Evolutionary conservation across 2,113 vertebrate species (phyloP).

Genomic region (Peromyscus maniculatus): DNA sequence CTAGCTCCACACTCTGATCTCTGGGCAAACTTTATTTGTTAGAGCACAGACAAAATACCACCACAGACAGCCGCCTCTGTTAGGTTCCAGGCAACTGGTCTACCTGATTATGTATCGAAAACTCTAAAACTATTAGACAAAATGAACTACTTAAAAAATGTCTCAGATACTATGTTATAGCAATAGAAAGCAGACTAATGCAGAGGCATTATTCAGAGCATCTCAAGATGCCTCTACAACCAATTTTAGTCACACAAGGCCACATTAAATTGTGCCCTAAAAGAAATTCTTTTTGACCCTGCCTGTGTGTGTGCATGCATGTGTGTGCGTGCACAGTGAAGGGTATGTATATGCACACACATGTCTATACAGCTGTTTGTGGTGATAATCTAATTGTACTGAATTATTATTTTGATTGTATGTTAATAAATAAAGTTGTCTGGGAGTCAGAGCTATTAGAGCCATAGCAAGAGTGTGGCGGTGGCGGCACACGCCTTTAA

Average conservation of each 20-base stretch:
- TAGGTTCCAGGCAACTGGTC: background rate
- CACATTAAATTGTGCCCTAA: conserved; percentile 1
- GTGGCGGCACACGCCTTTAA: no score
- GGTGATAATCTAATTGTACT: no score
- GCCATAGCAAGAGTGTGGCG: no score
- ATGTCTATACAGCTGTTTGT: no score
- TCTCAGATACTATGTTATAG: background rate
- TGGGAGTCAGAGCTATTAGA: no score
- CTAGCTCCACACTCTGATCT: no score
- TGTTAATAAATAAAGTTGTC: no score
- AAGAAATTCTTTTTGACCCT: background rate
- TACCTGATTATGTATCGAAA: background rate
- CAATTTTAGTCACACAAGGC: background rate
- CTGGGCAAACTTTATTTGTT: no score
- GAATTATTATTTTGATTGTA: no score
- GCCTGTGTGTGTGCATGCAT: background rate
- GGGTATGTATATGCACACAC: no score
- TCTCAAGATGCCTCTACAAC: background rate
- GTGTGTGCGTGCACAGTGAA: background rate
- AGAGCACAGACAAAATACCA: no score
- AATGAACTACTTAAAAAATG: background rate
- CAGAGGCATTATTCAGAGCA: background rate
- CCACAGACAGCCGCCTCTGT: no score
- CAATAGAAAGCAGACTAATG: background rate
- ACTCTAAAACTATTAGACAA: background rate